Conservation (phyloP, 2,797 vertebrate species). For the Uromys caudimaculatus region DNA sequence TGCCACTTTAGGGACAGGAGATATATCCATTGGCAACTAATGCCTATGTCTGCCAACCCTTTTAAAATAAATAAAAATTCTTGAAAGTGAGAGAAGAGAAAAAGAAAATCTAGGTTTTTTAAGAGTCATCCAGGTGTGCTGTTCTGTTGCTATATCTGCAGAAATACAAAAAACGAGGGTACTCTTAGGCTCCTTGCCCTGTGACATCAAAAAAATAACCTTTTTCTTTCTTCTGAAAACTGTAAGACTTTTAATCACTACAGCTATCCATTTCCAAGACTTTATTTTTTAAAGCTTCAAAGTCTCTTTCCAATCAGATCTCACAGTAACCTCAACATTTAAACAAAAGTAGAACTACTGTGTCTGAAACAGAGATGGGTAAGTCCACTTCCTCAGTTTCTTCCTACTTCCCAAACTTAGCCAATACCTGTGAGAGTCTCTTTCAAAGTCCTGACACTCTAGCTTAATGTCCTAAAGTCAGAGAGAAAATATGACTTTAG, state of each 20-base stretch:
- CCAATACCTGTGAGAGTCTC: not conserved
- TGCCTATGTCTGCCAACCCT: not conserved
- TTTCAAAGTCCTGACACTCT: slow-evolving; percentile 42
- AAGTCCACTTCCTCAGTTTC: slow-evolving; percentile 45
- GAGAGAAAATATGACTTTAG: slow-evolving; percentile 3
- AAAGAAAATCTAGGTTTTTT: not conserved
- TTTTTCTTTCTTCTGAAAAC: slow-evolving; percentile 35
- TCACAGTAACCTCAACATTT: slow-evolving; percentile 54
- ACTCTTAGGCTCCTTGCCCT: not conserved
- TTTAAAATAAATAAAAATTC: not conserved
- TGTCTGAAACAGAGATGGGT: not conserved
- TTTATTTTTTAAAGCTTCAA: slow-evolving; percentile 20
- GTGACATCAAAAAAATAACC: not conserved
- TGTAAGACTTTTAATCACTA: slow-evolving; percentile 37
- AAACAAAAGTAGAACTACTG: slow-evolving; percentile 35
- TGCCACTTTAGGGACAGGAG: not conserved
- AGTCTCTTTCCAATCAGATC: slow-evolving; percentile 49
- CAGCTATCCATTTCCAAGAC: not conserved
- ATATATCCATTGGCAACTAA: slow-evolving; percentile 21
- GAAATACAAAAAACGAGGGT: slow-evolving; percentile 6
- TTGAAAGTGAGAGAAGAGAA: not conserved
- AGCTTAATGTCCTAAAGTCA: not conserved
- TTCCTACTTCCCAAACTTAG: slow-evolving; percentile 44
- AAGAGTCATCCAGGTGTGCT: not conserved
- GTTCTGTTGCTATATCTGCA: not conserved